Evolutionary conservation across 2,113 vertebrate genomes (phyloP), one percentile per base, ranked within the genome.

Genomic region (Petromus typicus): DNA sequence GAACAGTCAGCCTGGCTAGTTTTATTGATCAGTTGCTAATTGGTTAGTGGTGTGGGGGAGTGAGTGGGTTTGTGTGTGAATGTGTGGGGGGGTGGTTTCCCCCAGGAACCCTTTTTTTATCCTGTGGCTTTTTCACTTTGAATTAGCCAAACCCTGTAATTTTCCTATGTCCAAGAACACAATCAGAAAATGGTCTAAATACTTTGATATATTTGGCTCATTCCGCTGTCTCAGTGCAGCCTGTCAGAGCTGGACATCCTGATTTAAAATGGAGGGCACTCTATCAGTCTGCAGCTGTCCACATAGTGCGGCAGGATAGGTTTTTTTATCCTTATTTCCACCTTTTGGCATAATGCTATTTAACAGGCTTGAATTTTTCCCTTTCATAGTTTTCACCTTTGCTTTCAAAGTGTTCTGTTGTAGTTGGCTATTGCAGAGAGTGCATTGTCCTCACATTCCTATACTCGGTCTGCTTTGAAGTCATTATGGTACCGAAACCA

Each of bases 1-100:
- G 88, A 96, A 96, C 75, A 97, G 92, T 97, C 93, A 96, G 81
- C 96, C 96, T 98, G 94, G 34, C 92, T 91, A 83, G 95, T 79
- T 95, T 75, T 95, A 90, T 20, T 71, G 59, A 96, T 92, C 59
- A 95, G 51, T 97, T 98, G 81, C 67, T 97, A 84, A 78, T 75
- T 86, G 1, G 32, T 96, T 97, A 91, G 85, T 95, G 18, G n/a
- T 25, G 5, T 86, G 69, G 83, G 69, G 83, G 63, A 1, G 32
- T 59, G 69, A 11, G 79, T 14, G 79, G 45, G 78, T 40, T n/a
- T 12, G 73, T 56, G 81, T 54, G 51, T 22, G 56, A 64, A 63
- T 25, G 57, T 56, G 80, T 40, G 63, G 20, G 80, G 32, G 17
- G 25, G 12, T 20, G 56, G 13, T 85, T 96, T 79, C n/a, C 51